A percentile compares a stretch with the other conserved stretches of the same genome.
Evolutionary conservation across 1,140 invertebrate genomes (phyloP).

Genomic region (Leptinotarsa lineolata): DNA sequence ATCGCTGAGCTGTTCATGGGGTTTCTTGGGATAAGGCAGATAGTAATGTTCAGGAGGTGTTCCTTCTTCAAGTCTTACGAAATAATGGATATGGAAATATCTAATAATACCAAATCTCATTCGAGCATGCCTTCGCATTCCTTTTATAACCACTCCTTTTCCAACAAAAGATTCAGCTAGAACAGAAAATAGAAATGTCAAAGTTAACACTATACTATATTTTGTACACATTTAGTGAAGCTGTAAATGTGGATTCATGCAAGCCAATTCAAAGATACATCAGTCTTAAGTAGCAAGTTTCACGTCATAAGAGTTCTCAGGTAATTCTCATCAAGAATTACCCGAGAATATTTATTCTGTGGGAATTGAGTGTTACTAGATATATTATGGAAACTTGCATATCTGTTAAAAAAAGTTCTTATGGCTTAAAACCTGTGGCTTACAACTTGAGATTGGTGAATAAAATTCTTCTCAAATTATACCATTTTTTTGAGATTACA

Average conservation of each 20-base stretch:
- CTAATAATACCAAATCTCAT: constrained; percentile 70
- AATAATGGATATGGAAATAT: constrained; percentile 86
- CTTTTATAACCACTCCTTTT: constrained; percentile 79
- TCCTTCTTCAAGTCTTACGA: constrained; percentile 89
- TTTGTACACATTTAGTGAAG: constrained; percentile 3
- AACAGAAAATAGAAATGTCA: constrained; percentile 29
- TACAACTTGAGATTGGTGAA: no score
- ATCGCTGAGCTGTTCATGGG: constrained; percentile 72
- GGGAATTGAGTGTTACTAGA: no score
- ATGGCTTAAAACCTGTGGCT: no score
- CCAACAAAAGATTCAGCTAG: constrained; percentile 83
- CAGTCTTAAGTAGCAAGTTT: not conserved
- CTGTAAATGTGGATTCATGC: no score
- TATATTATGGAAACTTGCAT: no score
- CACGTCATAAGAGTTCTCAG: no score
- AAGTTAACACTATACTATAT: constrained; percentile 5
- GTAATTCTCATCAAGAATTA: no score
- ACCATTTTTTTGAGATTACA: not conserved
- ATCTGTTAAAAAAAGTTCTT: no score
- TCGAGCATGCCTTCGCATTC: constrained; percentile 80
- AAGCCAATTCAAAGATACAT: no score
- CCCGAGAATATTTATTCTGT: no score
- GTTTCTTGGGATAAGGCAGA: constrained; percentile 66
- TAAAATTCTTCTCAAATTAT: no score
- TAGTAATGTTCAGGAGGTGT: constrained; percentile 85